These are phyloP conservation scores for Propithecus perrieri DNA, from an alignment of 2,797 vertebrate genomes.

Conservation along the genomic window DNA sequence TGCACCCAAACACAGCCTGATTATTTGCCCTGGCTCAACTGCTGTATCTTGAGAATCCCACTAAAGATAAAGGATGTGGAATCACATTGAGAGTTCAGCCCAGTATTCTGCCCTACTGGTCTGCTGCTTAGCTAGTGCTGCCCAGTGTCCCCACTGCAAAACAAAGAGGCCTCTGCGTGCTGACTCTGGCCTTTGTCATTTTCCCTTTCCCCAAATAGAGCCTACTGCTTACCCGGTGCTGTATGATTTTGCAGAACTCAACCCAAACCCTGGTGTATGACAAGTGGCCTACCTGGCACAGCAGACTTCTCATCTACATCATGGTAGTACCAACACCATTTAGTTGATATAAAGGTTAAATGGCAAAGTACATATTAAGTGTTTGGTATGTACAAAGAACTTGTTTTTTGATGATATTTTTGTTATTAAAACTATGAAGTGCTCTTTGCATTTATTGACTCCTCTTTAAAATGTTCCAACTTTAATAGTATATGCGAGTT, in stretches of 20 bases:
- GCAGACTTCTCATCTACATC: not conserved
- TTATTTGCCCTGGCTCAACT: not conserved
- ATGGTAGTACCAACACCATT: not conserved
- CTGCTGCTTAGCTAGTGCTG: not conserved
- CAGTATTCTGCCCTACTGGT: not conserved
- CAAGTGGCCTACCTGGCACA: not conserved
- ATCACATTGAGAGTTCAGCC: not conserved
- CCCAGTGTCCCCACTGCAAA: not conserved
- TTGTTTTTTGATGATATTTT: not conserved
- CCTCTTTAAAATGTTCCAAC: conserved; percentile 24
- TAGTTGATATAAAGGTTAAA: not conserved
- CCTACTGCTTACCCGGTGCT: not conserved
- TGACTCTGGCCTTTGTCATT: not conserved
- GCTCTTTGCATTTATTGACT: not conserved
- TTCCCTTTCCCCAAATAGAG: not conserved
- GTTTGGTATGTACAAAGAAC: not conserved
- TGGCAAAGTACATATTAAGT: not conserved
- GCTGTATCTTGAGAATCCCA: not conserved
- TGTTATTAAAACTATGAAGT: not conserved
- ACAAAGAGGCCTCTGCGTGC: not conserved
- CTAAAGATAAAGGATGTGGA: not conserved
- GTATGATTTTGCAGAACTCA: not conserved
- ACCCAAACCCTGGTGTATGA: not conserved
- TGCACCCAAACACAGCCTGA: not conserved
- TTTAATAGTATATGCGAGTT: not conserved